Evolutionary conservation across 1,140 invertebrate species (phyloP), one percentile per base, ranked within the genome.

Genomic region (Habropoda laboriosa): DNA sequence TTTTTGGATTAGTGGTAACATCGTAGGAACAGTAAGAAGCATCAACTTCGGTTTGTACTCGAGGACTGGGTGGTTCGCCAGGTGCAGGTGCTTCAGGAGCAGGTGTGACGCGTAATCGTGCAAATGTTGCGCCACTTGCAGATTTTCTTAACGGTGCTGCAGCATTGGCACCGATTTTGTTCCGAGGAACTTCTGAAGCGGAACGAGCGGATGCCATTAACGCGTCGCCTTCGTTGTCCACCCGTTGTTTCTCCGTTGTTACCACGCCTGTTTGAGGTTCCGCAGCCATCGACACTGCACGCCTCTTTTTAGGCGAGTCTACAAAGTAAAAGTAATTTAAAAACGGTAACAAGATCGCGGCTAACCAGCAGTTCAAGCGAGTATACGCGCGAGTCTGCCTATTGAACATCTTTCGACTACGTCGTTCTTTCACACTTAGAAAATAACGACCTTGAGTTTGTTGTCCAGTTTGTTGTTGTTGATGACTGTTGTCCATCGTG

Each of bases 31-130:
- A 95, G 73, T 95, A 94, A 21, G 94, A 93, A 57, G 94, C 94
- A 87, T 95, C 94, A 7, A 94, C 93, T 78, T 95, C 94, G 0
- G 94, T 94, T 16, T 94, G 93, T 75, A 94, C 93, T 18, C 94
- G 91, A 8, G 94, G 94, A 75, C 94, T 95, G 10, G 93, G 93
- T 0, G 93, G 91, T 85, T 95, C 94, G 38, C 87, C 89, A 32
- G 89, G 74, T 0, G 87, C 74, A n/a, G n/a, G n/a, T 30, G 81
- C 80, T 18, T 93, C 92, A 0, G 91, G 89, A 27, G 92, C 87
- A 27, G 92, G 85, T 38, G 90, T 89, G 0, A 93, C 92, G 7
- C 92, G 89, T 7, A 93, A 82, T 58, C 92, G 90, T 2, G 90
- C 92, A 66, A 93, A 92, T 1, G 91, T 92, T n/a, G 92, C 92